These are phyloP conservation scores for Protosalanx chinensis DNA, from an alignment of 2,797 vertebrate species.

Conservation along the genomic window DNA sequence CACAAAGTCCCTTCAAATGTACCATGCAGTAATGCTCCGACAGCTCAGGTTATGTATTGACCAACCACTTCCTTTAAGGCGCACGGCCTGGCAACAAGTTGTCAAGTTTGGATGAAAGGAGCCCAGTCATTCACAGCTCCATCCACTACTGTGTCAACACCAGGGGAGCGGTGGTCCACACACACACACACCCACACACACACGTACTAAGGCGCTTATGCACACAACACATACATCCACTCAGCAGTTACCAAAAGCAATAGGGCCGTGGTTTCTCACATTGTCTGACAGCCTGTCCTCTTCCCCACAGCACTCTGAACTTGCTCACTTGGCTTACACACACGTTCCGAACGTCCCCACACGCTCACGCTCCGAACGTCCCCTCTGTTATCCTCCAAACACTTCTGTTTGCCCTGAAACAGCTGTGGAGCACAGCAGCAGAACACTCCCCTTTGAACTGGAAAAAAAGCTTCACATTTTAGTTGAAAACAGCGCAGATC, in stretches of 20 bases:
- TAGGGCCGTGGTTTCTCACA: slow-evolving; percentile 31
- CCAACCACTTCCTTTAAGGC: slow-evolving; percentile 46
- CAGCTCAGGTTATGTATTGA: slow-evolving; percentile 36
- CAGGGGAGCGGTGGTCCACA: neutral
- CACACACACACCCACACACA: slow-evolving; percentile 16
- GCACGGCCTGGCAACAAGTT: slow-evolving; percentile 53
- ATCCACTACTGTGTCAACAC: slow-evolving; percentile 52
- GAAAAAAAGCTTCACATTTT: slow-evolving; percentile 61
- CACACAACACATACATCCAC: slow-evolving; percentile 23
- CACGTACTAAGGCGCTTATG: neutral
- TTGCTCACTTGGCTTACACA: slow-evolving; percentile 53
- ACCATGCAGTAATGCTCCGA: slow-evolving; percentile 38
- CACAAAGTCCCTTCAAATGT: neutral
- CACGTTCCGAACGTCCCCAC: too few species aligned
- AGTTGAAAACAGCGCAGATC: slow-evolving; percentile 50
- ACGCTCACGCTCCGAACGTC: slow-evolving; percentile 17
- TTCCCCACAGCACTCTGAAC: slow-evolving; percentile 51
- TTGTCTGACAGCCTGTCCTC: slow-evolving; percentile 40
- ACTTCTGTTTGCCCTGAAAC: slow-evolving; percentile 60
- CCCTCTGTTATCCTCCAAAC: slow-evolving; percentile 42
- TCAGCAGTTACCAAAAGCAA: slow-evolving; percentile 21
- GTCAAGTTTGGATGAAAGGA: slow-evolving; percentile 59
- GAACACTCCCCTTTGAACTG: slow-evolving; percentile 63
- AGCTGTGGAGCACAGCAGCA: slow-evolving; percentile 57
- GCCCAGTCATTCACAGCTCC: slow-evolving; percentile 46